Evolutionary conservation across 2,797 vertebrate species (phyloP).

Genomic region (Hemibagrus guttatus): DNA sequence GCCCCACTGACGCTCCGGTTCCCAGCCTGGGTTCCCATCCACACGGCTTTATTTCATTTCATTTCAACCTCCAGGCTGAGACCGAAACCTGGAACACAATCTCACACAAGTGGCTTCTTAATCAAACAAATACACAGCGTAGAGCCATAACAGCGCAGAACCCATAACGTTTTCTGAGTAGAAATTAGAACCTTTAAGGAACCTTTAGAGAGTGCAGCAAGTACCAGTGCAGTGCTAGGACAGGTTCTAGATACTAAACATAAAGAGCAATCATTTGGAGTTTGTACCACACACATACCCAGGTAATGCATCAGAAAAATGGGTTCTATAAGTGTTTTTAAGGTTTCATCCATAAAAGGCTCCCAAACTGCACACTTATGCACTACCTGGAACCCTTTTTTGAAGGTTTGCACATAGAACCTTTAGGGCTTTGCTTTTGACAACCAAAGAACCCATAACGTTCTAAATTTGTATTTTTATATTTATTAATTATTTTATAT

Average conservation of each 20-base stretch:
- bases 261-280: not conserved
- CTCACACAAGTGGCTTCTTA: not conserved
- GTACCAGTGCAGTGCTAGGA: not conserved
- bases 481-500: not conserved
- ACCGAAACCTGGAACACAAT: not conserved
- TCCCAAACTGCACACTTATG: not conserved
- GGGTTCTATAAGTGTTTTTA: not conserved
- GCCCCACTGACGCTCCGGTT: constrained; percentile 69
- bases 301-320: too few species aligned
- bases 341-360: not conserved
- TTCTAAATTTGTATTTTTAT: not conserved
- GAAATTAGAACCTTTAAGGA: not conserved
- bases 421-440: not conserved
- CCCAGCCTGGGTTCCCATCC: constrained; percentile 70
- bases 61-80: not conserved
- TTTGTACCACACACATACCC: not conserved
- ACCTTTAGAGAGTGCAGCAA: not conserved
- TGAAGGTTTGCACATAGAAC: not conserved
- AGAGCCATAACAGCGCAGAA: not conserved
- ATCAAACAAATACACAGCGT: not conserved
- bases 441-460: not conserved
- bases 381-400: not conserved
- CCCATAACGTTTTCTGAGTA: not conserved
- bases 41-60: constrained; percentile 50
- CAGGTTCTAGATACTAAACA: not conserved